Base-by-base conservation (phyloP, 2,888 invertebrate genomes). In the Andrena haemorrhoa region DNA sequence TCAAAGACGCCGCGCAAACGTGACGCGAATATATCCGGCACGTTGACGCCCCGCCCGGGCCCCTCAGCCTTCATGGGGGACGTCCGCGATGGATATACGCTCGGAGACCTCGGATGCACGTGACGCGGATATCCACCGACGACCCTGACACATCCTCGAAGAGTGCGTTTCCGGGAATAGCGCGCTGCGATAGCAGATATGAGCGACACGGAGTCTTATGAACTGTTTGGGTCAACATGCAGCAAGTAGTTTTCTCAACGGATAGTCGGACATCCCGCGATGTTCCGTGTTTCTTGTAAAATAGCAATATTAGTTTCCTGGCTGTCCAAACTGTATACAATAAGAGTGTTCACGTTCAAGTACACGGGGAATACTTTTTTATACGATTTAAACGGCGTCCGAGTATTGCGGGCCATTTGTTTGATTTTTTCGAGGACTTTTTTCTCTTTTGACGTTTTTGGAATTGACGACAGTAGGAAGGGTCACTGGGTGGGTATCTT, bases 111-210 rank as follows among this genome's bases (percentile, higher is more conserved):
- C 79, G 8, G 41, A 0, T 26, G 53, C 70, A 47, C 79, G 78
- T 77, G 79, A 71, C 31, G 60, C 70, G 79, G 79, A 79, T 79
- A 77, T 70, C 49, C 69, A 33, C 65, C 70, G 51, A 70, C 74
- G 49, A 66, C 60, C 51, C 60, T 71, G 81, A 82, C 70, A 70
- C 81, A 61, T 80, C 70, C 81, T n/a, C 65, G 75, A 75, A 60
- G 65, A 33, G 63, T 26, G 51, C 78, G 60, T 66, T 79, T 79
- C 79, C 76, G 53, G 49, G 56, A 23, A 20, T 16, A 47, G 23
- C 20, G 7, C 35, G 29, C 41, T 26, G 47, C n/a, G n/a, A 20
- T 20, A 49, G 8, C 16, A 7, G 33, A 29, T 29, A 29, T 3
- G 26, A 60, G 12, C 12, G 56, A 61, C 31, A 61, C 31, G 31